Percentiles rank a stretch among this genome's conserved stretches.
phyloP scores from a whole-genome alignment of 53 echinoderm and acorn worm genomes.

The Actinopyga echinites region DNA sequence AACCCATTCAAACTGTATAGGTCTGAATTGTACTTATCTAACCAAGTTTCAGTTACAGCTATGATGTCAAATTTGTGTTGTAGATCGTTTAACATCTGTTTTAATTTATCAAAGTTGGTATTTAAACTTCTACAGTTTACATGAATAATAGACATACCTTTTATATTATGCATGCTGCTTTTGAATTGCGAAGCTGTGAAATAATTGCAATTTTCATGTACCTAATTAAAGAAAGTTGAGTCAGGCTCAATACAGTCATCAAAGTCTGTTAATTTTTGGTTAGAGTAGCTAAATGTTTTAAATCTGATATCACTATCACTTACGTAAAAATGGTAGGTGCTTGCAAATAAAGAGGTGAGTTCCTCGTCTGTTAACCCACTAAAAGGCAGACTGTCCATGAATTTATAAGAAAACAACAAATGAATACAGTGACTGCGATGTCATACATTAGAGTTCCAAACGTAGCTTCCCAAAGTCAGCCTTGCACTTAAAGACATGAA shows the following conservation, averaged over 20 bases:
- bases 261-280: not conserved
- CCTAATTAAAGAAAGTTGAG: not conserved
- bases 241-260: not conserved
- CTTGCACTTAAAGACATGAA: no score
- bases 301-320: not conserved
- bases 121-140: no score
- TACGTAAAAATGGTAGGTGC: not conserved
- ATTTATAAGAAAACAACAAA: not conserved
- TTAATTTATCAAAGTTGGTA: no score
- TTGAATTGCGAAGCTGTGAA: constrained; percentile 3
- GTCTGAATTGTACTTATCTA: no score
- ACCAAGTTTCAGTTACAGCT: no score
- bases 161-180: not conserved
- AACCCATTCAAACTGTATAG: no score
- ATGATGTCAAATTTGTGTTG: no score
- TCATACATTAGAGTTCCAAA: not conserved
- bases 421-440: not conserved
- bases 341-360: not conserved
- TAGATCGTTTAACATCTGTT: no score
- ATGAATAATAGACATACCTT: not conserved
- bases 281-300: constrained; percentile 18
- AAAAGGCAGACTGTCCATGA: constrained; percentile 7
- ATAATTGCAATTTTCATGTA: constrained; percentile 3
- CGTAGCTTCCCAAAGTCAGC: no score
- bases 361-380: constrained; percentile 7